Conservation (phyloP, 2,113 vertebrate species). For the Triplophysa dalaica region DNA sequence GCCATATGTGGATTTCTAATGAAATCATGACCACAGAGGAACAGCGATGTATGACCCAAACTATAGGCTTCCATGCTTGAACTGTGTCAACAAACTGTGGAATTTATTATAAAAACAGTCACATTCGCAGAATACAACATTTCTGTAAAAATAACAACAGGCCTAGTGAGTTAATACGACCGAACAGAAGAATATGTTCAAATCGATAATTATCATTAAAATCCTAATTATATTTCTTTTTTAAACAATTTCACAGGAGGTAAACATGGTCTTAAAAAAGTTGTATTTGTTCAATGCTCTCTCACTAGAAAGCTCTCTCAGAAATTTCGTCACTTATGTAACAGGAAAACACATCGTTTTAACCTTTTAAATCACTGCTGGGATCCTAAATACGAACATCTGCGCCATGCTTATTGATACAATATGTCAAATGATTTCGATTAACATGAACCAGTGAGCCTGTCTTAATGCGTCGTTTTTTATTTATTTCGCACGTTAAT, state of each 20-base stretch:
- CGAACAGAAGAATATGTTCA: no score
- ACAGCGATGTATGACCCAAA: no score
- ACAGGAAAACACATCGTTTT: neutral
- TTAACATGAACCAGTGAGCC: neutral
- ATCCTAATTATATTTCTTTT: neutral
- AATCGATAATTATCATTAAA: neutral
- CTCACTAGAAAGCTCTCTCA: constrained; percentile 17
- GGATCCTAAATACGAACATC: neutral
- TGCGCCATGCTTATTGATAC: neutral
- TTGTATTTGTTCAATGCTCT: neutral
- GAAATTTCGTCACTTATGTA: neutral
- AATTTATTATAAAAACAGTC: no score
- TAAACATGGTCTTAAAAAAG: neutral
- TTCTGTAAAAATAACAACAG: no score
- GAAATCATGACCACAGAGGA: neutral
- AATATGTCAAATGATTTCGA: neutral
- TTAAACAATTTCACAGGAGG: no score
- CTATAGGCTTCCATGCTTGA: no score
- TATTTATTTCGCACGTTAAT: neutral
- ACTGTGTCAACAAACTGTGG: no score
- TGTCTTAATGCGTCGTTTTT: neutral
- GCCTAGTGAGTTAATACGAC: no score
- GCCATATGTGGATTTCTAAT: neutral
- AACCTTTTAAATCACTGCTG: neutral
- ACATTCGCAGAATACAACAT: no score